Evolutionary conservation across 2,113 vertebrate genomes (phyloP), one percentile per base, ranked within the genome.

Genomic region (Syngnathus floridae): DNA sequence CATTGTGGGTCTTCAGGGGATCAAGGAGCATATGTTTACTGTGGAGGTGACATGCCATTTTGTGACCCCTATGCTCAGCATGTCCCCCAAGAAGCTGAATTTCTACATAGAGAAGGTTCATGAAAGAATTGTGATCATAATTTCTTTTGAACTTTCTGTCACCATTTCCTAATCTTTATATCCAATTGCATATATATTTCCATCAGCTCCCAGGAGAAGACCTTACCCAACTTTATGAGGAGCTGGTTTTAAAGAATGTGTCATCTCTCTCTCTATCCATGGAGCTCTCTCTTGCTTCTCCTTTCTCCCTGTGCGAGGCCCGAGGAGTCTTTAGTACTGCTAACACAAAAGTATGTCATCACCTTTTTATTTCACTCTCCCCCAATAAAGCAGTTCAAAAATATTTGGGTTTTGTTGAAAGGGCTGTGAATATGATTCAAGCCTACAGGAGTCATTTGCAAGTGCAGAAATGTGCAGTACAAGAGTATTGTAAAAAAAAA

Each of bases 61-160:
- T 7, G 66, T 95, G 26, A 76, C 90, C 0, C 94, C 95, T 0
- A 0, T 91, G 0, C 69, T 96, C 54, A 83, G 89, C 26, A 22
- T 94, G 4, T 96, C 93, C 16, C 61, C 90, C 62, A 88, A 82
- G 63, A 48, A 90, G 45, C 77, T 99, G 19, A 38, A 70, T 6
- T 98, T 97, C 81, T 79, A 65, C 0, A 75, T 90, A 12, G 79
- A 92, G 77, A 95, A 94, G 92, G 93, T 94, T 58, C 79, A 87
- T 66, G 1, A 12, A 35, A 62, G 36, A 7, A 52, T 17, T 0
- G 40, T 31, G 6, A 62, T 8, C 14, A 35, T 14, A 17, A 66
- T 31, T 41, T 21, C 13, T 11, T 19, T 21, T 40, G 4, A 19
- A 38, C 12, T 61, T 22, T 63, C 40, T 26, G 12, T 16, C 40